Conservation (phyloP, 2,888 invertebrate species). For the Drosophila gaucha region DNA sequence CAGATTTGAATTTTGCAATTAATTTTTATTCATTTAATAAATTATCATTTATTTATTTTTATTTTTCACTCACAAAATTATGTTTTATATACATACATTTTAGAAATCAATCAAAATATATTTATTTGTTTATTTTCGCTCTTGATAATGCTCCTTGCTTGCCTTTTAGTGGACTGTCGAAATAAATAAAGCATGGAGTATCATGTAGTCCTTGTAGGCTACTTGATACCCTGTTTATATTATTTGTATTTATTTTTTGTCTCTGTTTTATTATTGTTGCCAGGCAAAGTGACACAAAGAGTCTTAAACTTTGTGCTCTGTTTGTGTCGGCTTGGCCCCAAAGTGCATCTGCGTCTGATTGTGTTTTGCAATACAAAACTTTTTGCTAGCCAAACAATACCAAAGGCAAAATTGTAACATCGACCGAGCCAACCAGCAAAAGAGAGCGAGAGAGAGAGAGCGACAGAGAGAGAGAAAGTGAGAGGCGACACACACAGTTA, state of each 20-base stretch:
- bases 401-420: conserved; percentile 28
- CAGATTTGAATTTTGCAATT: no score
- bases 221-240: conserved; percentile 35
- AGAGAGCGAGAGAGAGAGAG: background rate
- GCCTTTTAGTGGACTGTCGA: background rate
- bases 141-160: background rate
- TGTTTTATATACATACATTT: no score
- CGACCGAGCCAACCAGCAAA: conserved; percentile 2
- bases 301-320: conserved; percentile 63
- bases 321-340: conserved; percentile 48
- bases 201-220: conserved; percentile 15
- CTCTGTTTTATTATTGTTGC: conserved; percentile 27
- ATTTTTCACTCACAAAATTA: no score
- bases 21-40: no score
- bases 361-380: conserved; percentile 72
- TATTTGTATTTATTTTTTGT: conserved; percentile 9
- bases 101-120: background rate
- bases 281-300: conserved; percentile 65
- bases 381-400: conserved; percentile 57
- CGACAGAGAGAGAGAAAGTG: conserved; percentile 8
- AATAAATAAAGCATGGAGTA: conserved; percentile 13
- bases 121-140: background rate
- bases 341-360: conserved; percentile 74
- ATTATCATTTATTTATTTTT: no score
- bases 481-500: conserved; percentile 39